A percentile compares a stretch with the other conserved stretches of the same genome.
Conservation (phyloP, 2,888 invertebrate species). For the Vanessa cardui region DNA sequence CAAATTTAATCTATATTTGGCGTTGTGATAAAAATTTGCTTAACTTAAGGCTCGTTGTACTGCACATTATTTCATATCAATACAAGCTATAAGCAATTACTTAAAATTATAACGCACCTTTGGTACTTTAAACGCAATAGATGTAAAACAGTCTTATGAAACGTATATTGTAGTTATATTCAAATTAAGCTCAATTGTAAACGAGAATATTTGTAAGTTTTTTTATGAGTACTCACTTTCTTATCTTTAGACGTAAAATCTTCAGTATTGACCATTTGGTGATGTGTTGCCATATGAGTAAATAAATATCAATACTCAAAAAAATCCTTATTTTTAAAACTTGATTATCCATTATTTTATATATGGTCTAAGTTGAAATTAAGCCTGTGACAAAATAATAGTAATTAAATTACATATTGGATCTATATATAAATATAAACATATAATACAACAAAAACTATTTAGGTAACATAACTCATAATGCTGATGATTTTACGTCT, state of each 20-base stretch:
- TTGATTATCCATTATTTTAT: too few relatives aligned
- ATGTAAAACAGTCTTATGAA: conserved; percentile 32
- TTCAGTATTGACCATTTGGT: neutral
- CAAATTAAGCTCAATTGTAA: conserved; percentile 29
- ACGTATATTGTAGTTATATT: conserved; percentile 42
- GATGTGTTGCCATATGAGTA: too few relatives aligned
- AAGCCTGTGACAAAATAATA: too few relatives aligned
- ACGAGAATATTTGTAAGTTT: conserved; percentile 3
- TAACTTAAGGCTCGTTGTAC: conserved; percentile 2
- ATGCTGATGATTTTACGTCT: neutral
- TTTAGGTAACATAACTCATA: too few relatives aligned
- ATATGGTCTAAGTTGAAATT: too few relatives aligned
- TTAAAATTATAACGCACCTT: conserved; percentile 50
- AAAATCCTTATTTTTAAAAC: too few relatives aligned
- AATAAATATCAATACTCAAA: too few relatives aligned
- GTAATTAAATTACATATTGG: too few relatives aligned
- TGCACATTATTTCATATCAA: conserved; percentile 59
- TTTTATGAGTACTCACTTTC: neutral
- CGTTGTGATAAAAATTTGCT: conserved; percentile 14
- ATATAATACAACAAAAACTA: too few relatives aligned
- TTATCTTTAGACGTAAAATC: conserved; percentile 1
- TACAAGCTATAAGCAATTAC: conserved; percentile 46
- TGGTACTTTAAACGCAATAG: conserved; percentile 47
- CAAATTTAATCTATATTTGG: neutral
- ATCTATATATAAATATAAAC: too few relatives aligned